Percentiles rank a stretch among this genome's conserved stretches.
Evolutionary conservation across 2,797 vertebrate species (phyloP).

Genomic region (Odontamblyopus rebecca): DNA sequence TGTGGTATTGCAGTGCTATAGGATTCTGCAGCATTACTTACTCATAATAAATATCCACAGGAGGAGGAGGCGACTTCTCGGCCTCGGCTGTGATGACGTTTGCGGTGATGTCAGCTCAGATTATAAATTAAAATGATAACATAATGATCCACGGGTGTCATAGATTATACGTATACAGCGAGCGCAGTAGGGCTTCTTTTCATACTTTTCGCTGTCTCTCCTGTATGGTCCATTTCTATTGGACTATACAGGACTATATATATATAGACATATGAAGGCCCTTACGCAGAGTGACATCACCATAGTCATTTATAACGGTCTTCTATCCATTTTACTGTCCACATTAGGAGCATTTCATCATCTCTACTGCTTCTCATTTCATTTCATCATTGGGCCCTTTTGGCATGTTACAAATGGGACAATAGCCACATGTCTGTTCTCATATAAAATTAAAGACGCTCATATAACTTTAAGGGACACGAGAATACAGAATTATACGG

Average conservation of each 20-base stretch:
- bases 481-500: conserved; percentile 17
- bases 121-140: no score
- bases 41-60: no score
- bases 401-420: conserved; percentile 16
- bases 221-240: not conserved
- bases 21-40: no score
- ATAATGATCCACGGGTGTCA: no score
- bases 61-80: no score
- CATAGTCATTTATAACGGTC: conserved; percentile 34
- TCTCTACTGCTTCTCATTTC: conserved; percentile 19
- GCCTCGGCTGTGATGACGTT: no score
- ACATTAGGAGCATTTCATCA: conserved; percentile 42
- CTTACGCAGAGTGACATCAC: conserved; percentile 43
- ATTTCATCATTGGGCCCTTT: conserved; percentile 38
- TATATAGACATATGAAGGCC: not conserved
- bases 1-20: no score
- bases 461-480: conserved; percentile 40
- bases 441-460: conserved; percentile 48
- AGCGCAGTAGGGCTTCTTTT: no score
- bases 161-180: no score
- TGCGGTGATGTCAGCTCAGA: no score
- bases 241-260: conserved; percentile 10
- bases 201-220: no score
- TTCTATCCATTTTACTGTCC: conserved; percentile 40
- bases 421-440: conserved; percentile 32